Evolutionary conservation across 2,797 vertebrate genomes (phyloP), one percentile per base, ranked within the genome.

Genomic region (Gambusia yucatana): DNA sequence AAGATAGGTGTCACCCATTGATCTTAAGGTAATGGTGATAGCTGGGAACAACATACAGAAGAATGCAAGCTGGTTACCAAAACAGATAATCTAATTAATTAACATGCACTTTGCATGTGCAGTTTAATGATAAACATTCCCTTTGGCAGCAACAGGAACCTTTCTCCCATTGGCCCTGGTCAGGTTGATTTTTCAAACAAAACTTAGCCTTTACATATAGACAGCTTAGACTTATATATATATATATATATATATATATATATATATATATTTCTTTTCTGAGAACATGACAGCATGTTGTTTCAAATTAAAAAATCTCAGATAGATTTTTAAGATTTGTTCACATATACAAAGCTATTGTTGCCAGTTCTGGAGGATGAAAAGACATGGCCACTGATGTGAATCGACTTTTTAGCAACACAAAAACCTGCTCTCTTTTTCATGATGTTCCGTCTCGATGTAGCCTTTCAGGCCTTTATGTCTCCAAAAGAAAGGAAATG

Each of bases 331-430:
- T 73, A 72, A 52, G 76, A 77, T 44, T 72, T 20, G 48, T 83
- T 82, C 44, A 81, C 55, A 79, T 16, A 36, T 25, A 75, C 36
- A 57, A 33, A 74, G 80, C 69, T 59, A 76, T 28, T 50, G 41
- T 41, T 83, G n/a, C 50, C 71, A 72, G 57, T 77, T 77, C 71
- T 84, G 67, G 70, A 71, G 41, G 47, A 86, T 79, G 43, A 84
- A 90, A 85, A 85, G 30, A 78, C 76, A 69, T 43, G 16, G 4
- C 17, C 28, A 81, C n/a, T 82, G 76, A 86, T 80, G 74, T 72
- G 79, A 87, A 86, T 76, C 0, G 6, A 72, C 73, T 75, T 86
- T 76, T 22, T 50, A 78, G 43, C 17, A 63, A 71, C 69, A 77
- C 14, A 10, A 79, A 90, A 78, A 77, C 67, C 57, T 44, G 11